Evolutionary conservation across 1,140 invertebrate species (phyloP), one percentile per base, ranked within the genome.

Genomic region (Diplogasteroides magnus): DNA sequence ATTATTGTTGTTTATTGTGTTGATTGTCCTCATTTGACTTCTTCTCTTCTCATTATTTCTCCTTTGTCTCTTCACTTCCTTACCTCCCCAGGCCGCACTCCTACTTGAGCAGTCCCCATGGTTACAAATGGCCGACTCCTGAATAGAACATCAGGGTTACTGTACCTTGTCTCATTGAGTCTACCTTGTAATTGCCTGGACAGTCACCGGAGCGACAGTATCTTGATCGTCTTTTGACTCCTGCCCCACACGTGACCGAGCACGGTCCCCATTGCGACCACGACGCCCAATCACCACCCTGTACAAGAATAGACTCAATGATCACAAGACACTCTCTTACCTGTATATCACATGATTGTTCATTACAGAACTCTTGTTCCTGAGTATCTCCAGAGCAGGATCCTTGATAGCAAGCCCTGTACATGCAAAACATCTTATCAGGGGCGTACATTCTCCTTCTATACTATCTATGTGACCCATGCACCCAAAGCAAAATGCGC

Each of bases 81-180:
- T 60, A 81, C 79, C 79, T 74, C 79, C 79, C 79, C 79, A 81
- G 15, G 59, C 70, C 15, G 79, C 81, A 67, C 82, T 78, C 23
- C 61, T 58, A 58, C 69, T 72, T 37, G 67, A 56, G 61, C 79
- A 81, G 3, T 64, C 61, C 14, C 74, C 68, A 31, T 83, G 79
- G 32, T 77, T 83, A 61, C 79, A 81, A 26, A 77, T 75, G 1
- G 71, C 69, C 6, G 79, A 75, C 60, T 80, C 78, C 19, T 48
- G 37, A 48, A 48, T 6, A 48, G 37, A 11, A 11, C 19, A 48
- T 48, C 37, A 11, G 6, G 6, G 37, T 11, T 48, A 6, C 19
- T 48, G 6, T 6, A 48, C 19, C 37, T 48, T 48, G 6, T 6
- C 6, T 48, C 37, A 11, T 48, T 48, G 37, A 48, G 6, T 19